Conservation (phyloP, 92 coral and sea anemone genomes). For the Siderastrea siderea region DNA sequence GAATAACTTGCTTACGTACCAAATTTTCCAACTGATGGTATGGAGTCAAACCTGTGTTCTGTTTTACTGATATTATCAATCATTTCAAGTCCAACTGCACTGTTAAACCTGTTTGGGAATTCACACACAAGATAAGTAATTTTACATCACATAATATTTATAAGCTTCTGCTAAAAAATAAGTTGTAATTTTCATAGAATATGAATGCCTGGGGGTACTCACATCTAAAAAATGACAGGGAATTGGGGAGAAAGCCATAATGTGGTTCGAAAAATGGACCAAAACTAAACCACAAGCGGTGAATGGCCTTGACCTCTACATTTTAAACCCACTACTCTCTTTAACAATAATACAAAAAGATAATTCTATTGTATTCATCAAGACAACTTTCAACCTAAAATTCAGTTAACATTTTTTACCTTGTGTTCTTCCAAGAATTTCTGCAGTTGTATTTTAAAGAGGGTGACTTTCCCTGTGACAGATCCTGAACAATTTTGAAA, state of each 20-base stretch:
- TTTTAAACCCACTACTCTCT: too few relatives aligned
- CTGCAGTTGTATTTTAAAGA: constrained; percentile 85
- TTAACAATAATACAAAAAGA: too few relatives aligned
- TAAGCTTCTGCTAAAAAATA: too few relatives aligned
- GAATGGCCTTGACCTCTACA: too few relatives aligned
- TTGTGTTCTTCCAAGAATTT: constrained; percentile 86
- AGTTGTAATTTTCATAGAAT: too few relatives aligned
- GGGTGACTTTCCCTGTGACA: constrained; percentile 74
- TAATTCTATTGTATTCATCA: too few relatives aligned
- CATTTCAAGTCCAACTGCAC: constrained; percentile 93
- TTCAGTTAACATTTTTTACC: constrained; percentile 35
- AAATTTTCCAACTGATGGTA: constrained; percentile 83
- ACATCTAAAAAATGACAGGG: background rate
- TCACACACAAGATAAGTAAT: too few relatives aligned
- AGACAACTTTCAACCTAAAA: background rate
- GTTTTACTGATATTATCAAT: constrained; percentile 71
- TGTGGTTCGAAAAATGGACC: too few relatives aligned
- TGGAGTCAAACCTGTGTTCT: constrained; percentile 77
- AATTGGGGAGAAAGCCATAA: too few relatives aligned
- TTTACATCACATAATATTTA: too few relatives aligned
- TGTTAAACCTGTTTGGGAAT: constrained; percentile 61
- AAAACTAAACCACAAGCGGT: too few relatives aligned
- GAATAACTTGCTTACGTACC: constrained; percentile 49
- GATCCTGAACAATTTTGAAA: constrained; percentile 61
- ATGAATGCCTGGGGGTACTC: background rate